Evolutionary conservation across 2,113 vertebrate species (phyloP), one percentile per base, ranked within the genome.

Genomic region (Corythoichthys intestinalis): DNA sequence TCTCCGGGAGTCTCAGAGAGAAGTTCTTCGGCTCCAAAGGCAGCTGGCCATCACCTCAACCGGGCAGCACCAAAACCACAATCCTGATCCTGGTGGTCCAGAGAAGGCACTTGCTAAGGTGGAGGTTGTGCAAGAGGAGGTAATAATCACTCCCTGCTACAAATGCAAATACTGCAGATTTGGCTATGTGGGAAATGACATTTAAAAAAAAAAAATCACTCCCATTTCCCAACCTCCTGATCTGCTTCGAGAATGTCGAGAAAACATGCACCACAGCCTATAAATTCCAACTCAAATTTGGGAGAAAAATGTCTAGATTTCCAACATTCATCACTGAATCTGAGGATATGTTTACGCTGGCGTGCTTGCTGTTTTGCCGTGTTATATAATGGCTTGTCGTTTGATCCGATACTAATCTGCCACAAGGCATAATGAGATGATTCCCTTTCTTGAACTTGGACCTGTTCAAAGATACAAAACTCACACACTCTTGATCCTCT

Each of bases 11-110:
- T 98, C 97, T 67, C 97, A 99, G 89, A 92, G 89, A 64, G 97
- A 99, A 87, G 97, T 98, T 65, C 65, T 99, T 69, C 90, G 96
- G 60, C 91, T 99, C 65, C 97, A 99, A 90, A 91, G 94, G 49
- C 97, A 99, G 87, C 94, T 99, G 0, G 95, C 97, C 0, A 87
- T 98, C 83, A 88, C 87, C 47, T 90, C 90, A 3, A 77, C 63
- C 59, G 80, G 65, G 52, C 86, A 82, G 47, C 83, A 83, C 48
- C 67, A 71, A 37, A n/a, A 57, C 83, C 66, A 65, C 1, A 82
- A 66, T 46, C 75, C 69, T 0, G 65, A 72, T 44, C 71, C 66
- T 0, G 15, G 8, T 2, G 71, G 67, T 49, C n/a, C 66, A 0
- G 67, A 84, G 44, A 78, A 57, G n/a, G 71, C 57, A 14, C 66